These are phyloP conservation scores for Tinea semifulvella DNA, from an alignment of 2,888 invertebrate species.

Conservation along the genomic window DNA sequence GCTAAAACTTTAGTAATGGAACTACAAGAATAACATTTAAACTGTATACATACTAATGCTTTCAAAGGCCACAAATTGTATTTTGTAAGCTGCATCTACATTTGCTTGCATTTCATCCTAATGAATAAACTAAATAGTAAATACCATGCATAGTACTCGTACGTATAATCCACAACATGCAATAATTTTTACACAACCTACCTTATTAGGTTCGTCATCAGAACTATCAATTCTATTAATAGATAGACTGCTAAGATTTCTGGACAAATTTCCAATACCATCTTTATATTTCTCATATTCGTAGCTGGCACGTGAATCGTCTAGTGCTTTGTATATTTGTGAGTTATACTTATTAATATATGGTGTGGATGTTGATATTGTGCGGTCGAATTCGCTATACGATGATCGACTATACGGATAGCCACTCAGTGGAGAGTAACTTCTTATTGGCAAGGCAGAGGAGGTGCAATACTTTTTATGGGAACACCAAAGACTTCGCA, in stretches of 20 bases:
- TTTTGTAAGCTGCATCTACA: no score
- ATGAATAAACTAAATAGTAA: conserved; percentile 24
- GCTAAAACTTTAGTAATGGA: no score
- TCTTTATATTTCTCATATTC: conserved; percentile 30
- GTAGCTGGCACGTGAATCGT: no score
- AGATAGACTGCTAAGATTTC: conserved; percentile 48
- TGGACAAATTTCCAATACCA: conserved; percentile 34
- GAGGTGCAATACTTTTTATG: conserved; percentile 68
- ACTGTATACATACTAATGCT: no score
- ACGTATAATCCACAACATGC: not conserved
- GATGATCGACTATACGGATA: conserved; percentile 55
- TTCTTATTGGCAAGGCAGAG: conserved; percentile 37
- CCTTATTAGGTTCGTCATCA: conserved; percentile 52
- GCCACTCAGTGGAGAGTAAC: conserved; percentile 51
- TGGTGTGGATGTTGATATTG: conserved; percentile 50
- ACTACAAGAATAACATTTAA: no score
- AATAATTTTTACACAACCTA: conserved; percentile 22
- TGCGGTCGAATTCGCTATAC: conserved; percentile 51
- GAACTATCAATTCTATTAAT: conserved; percentile 49
- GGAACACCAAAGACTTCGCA: conserved; percentile 68
- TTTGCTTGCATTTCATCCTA: no score
- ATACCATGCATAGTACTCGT: conserved; percentile 22
- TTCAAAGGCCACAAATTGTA: no score
- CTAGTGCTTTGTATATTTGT: no score
- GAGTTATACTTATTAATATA: conserved; percentile 25